phyloP scores from a whole-genome alignment of 2,113 vertebrate species.

The Otus sunia region DNA sequence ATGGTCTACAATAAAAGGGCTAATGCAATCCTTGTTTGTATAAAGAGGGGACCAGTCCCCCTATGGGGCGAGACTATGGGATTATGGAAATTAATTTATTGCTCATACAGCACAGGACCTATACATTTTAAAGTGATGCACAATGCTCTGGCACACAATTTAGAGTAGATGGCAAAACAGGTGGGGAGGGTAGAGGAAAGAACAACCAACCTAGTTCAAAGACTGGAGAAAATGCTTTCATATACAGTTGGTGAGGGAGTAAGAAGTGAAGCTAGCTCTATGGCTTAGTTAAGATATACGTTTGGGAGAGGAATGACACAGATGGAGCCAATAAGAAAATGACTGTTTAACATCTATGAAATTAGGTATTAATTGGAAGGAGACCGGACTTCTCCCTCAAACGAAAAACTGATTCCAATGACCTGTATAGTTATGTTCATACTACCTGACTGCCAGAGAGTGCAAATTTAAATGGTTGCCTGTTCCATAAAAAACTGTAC shows the following conservation, averaged over 20 bases:
- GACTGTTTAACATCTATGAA: neutral
- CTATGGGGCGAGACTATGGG: neutral
- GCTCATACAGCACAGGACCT: neutral
- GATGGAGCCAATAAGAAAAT: neutral
- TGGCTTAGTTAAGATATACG: neutral
- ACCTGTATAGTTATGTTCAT: neutral
- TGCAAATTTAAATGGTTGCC: neutral
- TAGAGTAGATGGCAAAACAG: neutral
- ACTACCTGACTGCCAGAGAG: neutral
- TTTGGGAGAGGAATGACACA: neutral
- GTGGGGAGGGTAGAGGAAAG: neutral
- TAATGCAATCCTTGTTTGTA: neutral
- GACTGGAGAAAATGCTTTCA: neutral
- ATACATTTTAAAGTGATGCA: neutral
- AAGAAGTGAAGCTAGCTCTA: neutral
- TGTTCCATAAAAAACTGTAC: neutral
- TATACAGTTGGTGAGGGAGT: neutral
- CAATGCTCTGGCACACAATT: neutral
- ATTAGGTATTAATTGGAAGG: conserved; percentile 9
- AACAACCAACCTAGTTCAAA: neutral
- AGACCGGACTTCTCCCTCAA: neutral
- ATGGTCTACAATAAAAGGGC: neutral
- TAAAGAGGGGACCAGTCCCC: neutral
- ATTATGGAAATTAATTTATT: neutral
- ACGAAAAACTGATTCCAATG: neutral